phyloP scores from a whole-genome alignment of 1,140 invertebrate species.

The Plectus sambesii region DNA sequence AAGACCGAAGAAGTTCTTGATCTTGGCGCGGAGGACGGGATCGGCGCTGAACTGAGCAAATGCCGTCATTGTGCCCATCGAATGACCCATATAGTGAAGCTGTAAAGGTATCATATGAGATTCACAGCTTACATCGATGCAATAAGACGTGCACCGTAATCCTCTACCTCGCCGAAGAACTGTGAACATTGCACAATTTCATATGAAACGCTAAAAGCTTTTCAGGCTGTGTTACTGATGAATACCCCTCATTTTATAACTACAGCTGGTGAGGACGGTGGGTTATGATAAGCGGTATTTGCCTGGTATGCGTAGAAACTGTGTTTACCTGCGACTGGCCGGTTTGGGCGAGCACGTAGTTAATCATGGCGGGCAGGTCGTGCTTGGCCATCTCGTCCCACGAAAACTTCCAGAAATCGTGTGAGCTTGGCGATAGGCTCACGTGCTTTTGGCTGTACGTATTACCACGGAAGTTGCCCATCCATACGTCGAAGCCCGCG shows the following conservation, averaged over 20 bases:
- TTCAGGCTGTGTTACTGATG: no score
- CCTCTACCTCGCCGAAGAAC: no score
- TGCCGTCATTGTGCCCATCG: slow-evolving; percentile 48
- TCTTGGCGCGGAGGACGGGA: slow-evolving; percentile 16
- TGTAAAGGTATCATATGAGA: no score
- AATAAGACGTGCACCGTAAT: no score
- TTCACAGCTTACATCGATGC: no score
- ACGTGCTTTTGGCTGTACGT: slow-evolving; percentile 52
- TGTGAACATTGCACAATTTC: no score
- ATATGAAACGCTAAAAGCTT: no score
- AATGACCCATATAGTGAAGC: slow-evolving; percentile 50
- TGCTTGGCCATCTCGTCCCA: slow-evolving; percentile 65
- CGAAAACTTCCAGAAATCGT: slow-evolving; percentile 63
- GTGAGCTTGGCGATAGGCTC: slow-evolving; percentile 46
- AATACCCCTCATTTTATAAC: no score
- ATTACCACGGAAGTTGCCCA: slow-evolving; percentile 58
- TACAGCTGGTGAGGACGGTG: no score
- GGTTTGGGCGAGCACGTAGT: slow-evolving; percentile 53
- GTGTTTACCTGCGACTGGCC: slow-evolving; percentile 25
- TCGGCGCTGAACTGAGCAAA: slow-evolving; percentile 45
- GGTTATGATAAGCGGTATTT: no score
- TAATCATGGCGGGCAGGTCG: slow-evolving; percentile 59
- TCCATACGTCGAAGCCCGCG: slow-evolving; percentile 63
- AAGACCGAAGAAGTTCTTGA: neutral
- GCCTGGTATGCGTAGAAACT: no score